A percentile compares a stretch with the other conserved stretches of the same genome.
These are phyloP conservation scores for Tonatia bakeri DNA, from an alignment of 2,113 vertebrate genomes.

Conservation along the genomic window DNA sequence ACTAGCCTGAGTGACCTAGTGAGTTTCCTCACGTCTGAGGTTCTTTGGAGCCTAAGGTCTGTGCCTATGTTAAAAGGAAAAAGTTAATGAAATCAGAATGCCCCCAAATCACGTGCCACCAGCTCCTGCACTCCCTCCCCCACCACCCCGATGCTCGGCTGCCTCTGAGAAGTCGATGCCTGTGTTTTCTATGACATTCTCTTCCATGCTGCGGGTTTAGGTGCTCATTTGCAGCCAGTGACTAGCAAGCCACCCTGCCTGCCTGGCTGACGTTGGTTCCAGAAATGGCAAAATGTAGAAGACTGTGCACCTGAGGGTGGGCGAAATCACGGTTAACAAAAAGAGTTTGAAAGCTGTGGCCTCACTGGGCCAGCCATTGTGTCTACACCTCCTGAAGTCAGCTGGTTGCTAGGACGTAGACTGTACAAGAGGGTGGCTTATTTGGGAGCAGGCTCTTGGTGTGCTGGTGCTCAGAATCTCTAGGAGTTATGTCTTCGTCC, in stretches of 20 bases:
- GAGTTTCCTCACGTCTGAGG: not conserved
- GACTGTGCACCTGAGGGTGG: not conserved
- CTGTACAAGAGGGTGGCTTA: not conserved
- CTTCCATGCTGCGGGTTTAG: not conserved
- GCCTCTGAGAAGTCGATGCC: accelerated
- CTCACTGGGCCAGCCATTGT: not conserved
- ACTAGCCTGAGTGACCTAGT: not conserved
- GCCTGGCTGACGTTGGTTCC: too few species aligned
- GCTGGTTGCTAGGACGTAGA: accelerated
- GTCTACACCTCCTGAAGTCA: not conserved
- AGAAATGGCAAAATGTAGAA: not conserved
- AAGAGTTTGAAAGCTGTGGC: not conserved
- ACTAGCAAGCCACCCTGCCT: accelerated
- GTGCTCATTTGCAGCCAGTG: not conserved
- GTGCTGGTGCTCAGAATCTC: not conserved
- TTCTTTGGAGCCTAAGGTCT: not conserved
- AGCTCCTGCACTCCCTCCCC: too few species aligned
- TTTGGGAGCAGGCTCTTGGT: too few species aligned
- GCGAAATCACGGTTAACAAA: not conserved
- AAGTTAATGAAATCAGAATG: not conserved
- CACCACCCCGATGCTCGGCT: not conserved
- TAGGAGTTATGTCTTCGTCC: not conserved
- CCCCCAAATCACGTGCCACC: too few species aligned
- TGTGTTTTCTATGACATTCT: not conserved
- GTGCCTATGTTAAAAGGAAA: not conserved